Percentiles rank a stretch among this genome's conserved stretches.
phyloP scores from a whole-genome alignment of 1,140 invertebrate genomes.

The Drosophila tsacasi region DNA sequence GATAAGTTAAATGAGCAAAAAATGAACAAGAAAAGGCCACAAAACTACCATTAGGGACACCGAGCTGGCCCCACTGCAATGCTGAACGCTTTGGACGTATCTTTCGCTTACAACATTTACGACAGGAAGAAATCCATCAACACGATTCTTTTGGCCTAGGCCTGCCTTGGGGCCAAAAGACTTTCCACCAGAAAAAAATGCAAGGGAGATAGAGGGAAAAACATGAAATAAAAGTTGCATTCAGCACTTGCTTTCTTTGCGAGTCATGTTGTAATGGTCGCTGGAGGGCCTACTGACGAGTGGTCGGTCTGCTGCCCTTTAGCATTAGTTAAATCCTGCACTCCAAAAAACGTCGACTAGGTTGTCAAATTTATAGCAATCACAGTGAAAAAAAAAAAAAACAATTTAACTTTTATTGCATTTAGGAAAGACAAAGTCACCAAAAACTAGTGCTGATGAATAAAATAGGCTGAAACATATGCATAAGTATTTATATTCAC shows the following conservation, averaged over 20 bases:
- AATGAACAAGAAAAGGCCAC: slow-evolving; percentile 20
- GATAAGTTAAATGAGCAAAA: slow-evolving; percentile 48
- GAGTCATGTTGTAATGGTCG: slow-evolving; percentile 72
- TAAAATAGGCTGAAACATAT: too few species aligned
- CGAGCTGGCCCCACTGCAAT: slow-evolving; percentile 40
- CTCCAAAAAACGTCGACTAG: neutral
- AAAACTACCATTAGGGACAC: slow-evolving; percentile 26
- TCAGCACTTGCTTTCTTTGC: slow-evolving; percentile 81
- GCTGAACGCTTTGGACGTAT: slow-evolving; percentile 55
- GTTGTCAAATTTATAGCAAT: too few species aligned
- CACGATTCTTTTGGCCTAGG: slow-evolving; percentile 63
- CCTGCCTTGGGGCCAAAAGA: slow-evolving; percentile 46
- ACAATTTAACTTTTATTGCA: too few species aligned
- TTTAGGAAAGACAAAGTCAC: too few species aligned
- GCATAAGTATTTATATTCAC: too few species aligned
- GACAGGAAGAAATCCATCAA: slow-evolving; percentile 82
- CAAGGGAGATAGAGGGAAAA: slow-evolving; percentile 19
- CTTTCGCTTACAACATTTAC: slow-evolving; percentile 63
- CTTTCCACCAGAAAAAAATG: slow-evolving; percentile 41
- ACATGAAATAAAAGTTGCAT: slow-evolving; percentile 75
- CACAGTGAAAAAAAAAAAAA: too few species aligned
- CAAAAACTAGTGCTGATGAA: too few species aligned
- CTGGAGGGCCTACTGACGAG: slow-evolving; percentile 36
- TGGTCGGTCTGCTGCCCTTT: slow-evolving; percentile 13
- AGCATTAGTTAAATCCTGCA: slow-evolving; percentile 34